phyloP scores from a whole-genome alignment of 2,888 invertebrate species.

The Drosophila yooni region DNA sequence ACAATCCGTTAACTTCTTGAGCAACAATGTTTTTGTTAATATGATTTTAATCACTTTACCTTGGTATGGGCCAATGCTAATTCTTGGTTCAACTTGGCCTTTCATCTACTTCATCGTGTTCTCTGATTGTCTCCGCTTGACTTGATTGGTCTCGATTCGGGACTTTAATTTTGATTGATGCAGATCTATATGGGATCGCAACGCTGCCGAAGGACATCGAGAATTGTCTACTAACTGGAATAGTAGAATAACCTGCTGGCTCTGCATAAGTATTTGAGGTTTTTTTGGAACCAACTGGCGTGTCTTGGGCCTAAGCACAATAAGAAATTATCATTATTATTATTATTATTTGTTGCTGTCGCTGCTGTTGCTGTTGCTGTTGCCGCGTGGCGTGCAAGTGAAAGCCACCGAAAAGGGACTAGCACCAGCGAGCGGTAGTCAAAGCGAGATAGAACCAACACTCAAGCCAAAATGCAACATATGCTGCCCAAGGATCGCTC shows the following conservation, averaged over 20 bases:
- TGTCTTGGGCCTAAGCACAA: slow-evolving; percentile 54
- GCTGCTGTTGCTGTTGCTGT: slow-evolving; percentile 6
- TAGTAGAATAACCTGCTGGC: slow-evolving; percentile 3
- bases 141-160: slow-evolving; percentile 45
- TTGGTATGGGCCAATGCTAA: slow-evolving; percentile 48
- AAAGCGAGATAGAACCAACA: slow-evolving; percentile 55
- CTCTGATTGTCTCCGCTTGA: slow-evolving; percentile 41
- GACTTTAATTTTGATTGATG: slow-evolving; percentile 78
- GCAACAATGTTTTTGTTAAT: slow-evolving; percentile 51
- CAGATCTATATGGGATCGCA: slow-evolving; percentile 47
- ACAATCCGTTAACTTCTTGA: slow-evolving; percentile 1
- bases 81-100: slow-evolving; percentile 18
- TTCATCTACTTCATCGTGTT: slow-evolving; percentile 27
- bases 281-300: slow-evolving; percentile 53
- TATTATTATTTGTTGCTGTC: slow-evolving; percentile 46
- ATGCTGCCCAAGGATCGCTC: slow-evolving; percentile 75
- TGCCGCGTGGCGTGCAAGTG: slow-evolving; percentile 75
- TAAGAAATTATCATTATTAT: slow-evolving; percentile 76
- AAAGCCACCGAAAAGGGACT: slow-evolving; percentile 70
- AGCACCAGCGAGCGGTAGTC: slow-evolving; percentile 23
- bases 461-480: slow-evolving; percentile 78
- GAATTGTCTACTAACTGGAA: slow-evolving; percentile 55
- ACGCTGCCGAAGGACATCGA: slow-evolving; percentile 26
- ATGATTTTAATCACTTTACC: slow-evolving; percentile 70
- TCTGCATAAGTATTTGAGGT: slow-evolving; percentile 31